Evolutionary conservation across 2,113 vertebrate species (phyloP).

Genomic region (Ictalurus punctatus): DNA sequence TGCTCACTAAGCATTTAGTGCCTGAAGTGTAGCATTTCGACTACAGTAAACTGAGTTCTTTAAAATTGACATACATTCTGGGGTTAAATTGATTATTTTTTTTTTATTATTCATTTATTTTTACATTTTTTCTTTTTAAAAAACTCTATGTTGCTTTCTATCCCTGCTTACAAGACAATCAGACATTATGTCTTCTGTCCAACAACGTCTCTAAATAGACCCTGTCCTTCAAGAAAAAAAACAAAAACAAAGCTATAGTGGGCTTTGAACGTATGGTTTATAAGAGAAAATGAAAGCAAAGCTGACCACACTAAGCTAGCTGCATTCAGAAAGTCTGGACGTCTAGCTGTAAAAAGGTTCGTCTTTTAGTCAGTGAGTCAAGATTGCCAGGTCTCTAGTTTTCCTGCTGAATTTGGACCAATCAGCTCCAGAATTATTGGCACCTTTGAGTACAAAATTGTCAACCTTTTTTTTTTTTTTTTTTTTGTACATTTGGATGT

Average conservation of each 20-base stretch:
- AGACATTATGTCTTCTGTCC: not conserved
- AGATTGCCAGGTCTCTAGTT: not conserved
- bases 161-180: not conserved
- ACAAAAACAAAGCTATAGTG: no score
- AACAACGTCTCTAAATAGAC: not conserved
- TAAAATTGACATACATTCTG: no score
- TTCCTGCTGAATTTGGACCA: not conserved
- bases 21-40: no score
- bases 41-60: no score
- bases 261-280: no score
- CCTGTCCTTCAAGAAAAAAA: no score
- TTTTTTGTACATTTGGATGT: not conserved
- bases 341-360: not conserved
- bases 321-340: not conserved
- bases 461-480: not conserved
- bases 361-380: not conserved
- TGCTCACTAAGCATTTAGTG: no score
- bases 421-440: not conserved
- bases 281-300: no score
- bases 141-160: not conserved
- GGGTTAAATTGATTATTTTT: no score
- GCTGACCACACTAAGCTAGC: no score
- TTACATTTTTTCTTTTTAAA: no score
- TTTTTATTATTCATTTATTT: no score
- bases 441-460: not conserved